Percentiles rank a stretch among this genome's conserved stretches.
These are phyloP conservation scores for Trachymyrmex septentrionalis DNA, from an alignment of 1,140 invertebrate genomes.

Conservation along the genomic window DNA sequence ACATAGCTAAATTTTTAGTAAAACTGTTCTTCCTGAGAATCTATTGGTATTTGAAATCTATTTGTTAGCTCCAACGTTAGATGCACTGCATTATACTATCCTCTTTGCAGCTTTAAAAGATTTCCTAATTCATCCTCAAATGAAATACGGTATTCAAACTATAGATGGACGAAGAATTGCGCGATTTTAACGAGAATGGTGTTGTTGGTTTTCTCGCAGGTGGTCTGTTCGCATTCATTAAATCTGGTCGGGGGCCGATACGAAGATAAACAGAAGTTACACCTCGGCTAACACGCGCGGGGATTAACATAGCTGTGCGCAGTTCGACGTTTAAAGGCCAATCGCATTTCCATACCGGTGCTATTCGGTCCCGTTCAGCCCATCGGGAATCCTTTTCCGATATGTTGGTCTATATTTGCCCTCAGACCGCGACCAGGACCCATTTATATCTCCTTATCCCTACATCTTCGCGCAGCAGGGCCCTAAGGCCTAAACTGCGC, in stretches of 20 bases:
- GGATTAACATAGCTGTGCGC: slow-evolving; percentile 84
- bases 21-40: no score
- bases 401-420: slow-evolving; percentile 81
- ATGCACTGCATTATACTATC: no score
- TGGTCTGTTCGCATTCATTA: slow-evolving; percentile 83
- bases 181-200: slow-evolving; percentile 26
- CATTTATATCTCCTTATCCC: slow-evolving; percentile 77
- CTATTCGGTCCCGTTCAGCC: slow-evolving; percentile 82
- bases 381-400: slow-evolving; percentile 73
- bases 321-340: slow-evolving; percentile 81
- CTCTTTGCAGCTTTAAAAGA: not conserved
- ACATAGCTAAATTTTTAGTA: no score
- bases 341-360: slow-evolving; percentile 85
- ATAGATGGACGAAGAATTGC: not conserved
- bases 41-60: not conserved
- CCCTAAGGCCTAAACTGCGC: slow-evolving; percentile 55
- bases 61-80: no score
- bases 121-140: not conserved
- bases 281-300: slow-evolving; percentile 83
- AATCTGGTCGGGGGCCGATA: slow-evolving; percentile 79
- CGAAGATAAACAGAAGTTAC: slow-evolving; percentile 86
- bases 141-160: not conserved
- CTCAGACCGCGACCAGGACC: slow-evolving; percentile 71
- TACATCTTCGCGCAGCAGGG: slow-evolving; percentile 68
- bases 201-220: slow-evolving; percentile 73